Percentiles rank a stretch among this genome's conserved stretches.
These are phyloP conservation scores for Agrotis clavis DNA, from an alignment of 2,888 invertebrate genomes.

Conservation along the genomic window DNA sequence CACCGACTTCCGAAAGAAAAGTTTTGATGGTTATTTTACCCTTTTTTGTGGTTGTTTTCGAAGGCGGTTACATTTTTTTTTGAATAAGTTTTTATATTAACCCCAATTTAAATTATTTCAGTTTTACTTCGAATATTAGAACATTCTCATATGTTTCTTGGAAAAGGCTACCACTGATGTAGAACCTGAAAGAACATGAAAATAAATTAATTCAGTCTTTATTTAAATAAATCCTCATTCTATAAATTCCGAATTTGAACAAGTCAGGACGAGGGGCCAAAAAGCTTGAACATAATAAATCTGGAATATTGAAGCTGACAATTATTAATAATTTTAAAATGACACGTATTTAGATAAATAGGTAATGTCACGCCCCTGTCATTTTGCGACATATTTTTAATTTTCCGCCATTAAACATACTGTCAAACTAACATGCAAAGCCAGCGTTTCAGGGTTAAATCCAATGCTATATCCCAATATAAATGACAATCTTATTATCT, in stretches of 20 bases:
- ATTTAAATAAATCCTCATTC: background rate
- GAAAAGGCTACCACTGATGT: background rate
- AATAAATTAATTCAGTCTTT: background rate
- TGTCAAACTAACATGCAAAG: slow-evolving; percentile 13
- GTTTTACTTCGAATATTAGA: background rate
- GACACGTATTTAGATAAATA: slow-evolving; percentile 1
- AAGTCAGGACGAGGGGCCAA: background rate
- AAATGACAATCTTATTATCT: slow-evolving; percentile 26
- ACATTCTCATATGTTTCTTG: background rate
- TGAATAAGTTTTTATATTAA: too few relatives aligned
- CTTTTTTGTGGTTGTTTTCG: too few relatives aligned
- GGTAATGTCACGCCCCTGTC: slow-evolving; percentile 12
- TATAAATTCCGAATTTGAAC: background rate
- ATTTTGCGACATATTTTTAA: slow-evolving; percentile 16
- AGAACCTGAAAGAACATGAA: background rate
- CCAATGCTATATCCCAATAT: slow-evolving; percentile 9
- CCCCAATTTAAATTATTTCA: background rate
- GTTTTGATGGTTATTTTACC: too few relatives aligned
- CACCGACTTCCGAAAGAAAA: too few relatives aligned
- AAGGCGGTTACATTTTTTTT: too few relatives aligned
- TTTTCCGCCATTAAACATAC: slow-evolving; percentile 15
- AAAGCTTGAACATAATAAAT: background rate
- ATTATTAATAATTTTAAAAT: background rate
- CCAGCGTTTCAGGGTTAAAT: slow-evolving; percentile 14
- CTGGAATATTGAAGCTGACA: too few relatives aligned